phyloP scores from a whole-genome alignment of 2,113 vertebrate genomes.

The Coptodon rendalli region DNA sequence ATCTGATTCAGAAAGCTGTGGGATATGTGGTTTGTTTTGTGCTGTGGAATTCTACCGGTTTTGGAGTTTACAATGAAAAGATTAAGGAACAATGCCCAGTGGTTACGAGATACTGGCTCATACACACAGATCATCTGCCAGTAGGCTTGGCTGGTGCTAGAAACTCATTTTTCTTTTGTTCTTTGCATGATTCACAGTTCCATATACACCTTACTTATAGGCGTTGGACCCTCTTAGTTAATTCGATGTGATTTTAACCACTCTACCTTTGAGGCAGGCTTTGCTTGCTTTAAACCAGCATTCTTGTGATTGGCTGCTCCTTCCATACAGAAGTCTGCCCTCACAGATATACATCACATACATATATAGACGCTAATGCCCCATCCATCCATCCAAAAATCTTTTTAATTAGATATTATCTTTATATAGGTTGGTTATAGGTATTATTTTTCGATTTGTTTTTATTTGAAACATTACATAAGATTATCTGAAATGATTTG shows the following conservation, averaged over 20 bases:
- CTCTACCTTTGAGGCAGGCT: not conserved
- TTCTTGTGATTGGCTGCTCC: not conserved
- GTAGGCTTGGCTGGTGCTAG: not conserved
- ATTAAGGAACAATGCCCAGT: not conserved
- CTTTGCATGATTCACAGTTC: not conserved
- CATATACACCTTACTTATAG: not conserved
- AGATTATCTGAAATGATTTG: not conserved
- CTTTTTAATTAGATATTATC: not conserved
- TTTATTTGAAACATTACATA: not conserved
- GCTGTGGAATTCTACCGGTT: not conserved
- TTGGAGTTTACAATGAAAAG: not conserved
- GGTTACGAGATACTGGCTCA: accelerated
- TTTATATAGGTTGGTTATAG: not conserved
- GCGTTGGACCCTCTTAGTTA: not conserved
- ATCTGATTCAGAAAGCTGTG: not conserved
- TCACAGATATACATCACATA: not conserved
- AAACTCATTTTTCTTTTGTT: not conserved
- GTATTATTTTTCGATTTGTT: not conserved
- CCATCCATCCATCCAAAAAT: not conserved
- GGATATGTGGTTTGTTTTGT: not conserved
- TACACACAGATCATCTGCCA: not conserved
- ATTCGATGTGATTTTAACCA: not conserved
- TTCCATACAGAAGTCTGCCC: not conserved
- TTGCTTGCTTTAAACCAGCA: not conserved
- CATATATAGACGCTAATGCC: not conserved